phyloP scores from a whole-genome alignment of 2,888 invertebrate genomes.

The Gibbula magus region DNA sequence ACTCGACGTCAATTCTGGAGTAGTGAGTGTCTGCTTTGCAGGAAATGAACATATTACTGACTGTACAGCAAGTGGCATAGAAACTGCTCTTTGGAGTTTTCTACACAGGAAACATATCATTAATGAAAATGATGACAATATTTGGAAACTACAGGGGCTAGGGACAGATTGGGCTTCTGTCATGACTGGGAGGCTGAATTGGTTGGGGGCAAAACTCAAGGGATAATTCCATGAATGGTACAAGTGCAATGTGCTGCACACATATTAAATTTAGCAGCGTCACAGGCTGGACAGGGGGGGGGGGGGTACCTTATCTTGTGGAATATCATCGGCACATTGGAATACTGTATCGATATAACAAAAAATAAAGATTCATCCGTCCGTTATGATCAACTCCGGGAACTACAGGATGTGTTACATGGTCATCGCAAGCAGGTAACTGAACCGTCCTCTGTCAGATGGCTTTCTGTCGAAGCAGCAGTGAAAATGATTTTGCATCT shows the following conservation, averaged over 20 bases:
- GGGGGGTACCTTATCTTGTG: not conserved
- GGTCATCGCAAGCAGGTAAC: not conserved
- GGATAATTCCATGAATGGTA: not conserved
- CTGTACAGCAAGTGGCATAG: slow-evolving; percentile 11
- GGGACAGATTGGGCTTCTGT: slow-evolving; percentile 21
- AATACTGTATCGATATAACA: not conserved
- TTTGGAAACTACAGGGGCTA: not conserved
- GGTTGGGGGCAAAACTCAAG: not conserved
- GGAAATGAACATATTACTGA: slow-evolving; percentile 19
- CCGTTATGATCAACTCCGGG: not conserved
- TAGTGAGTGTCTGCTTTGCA: not conserved
- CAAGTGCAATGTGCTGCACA: slow-evolving; percentile 16
- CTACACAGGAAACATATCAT: not conserved
- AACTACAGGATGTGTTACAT: not conserved
- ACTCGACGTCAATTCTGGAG: not conserved
- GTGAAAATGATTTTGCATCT: not conserved
- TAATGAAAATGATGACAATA: not conserved
- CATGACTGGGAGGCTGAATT: slow-evolving; percentile 18
- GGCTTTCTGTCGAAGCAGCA: not conserved
- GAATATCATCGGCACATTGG: not conserved
- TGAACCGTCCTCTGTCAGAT: not conserved
- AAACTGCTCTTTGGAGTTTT: not conserved
- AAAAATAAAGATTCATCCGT: no score
- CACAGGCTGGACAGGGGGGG: slow-evolving; percentile 6
- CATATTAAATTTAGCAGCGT: not conserved